Base-by-base conservation (phyloP, 2,888 invertebrate genomes). In the Azorinus chamasolen region DNA sequence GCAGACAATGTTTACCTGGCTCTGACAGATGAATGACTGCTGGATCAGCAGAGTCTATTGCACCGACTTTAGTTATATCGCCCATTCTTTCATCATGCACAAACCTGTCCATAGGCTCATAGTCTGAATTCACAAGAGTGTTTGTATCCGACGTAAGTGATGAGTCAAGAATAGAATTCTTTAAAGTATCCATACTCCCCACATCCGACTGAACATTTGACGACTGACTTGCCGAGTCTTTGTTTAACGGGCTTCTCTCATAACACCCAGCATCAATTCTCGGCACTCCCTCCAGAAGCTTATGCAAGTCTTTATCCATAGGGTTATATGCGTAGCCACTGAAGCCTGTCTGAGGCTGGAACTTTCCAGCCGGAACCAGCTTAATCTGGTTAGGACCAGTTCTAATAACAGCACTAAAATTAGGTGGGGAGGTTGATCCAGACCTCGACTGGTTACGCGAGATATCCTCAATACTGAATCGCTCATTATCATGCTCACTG, bases 341-440 rank as follows among this genome's bases (percentile, higher is more conserved):
- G 12, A 66, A 50, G 20, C 78, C 82, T 24, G 68, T 68, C 12
- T 87, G 81, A 14, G 57, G 63, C 24, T 83, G 73, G 55, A 83
- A 54, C 51, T 87, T 85, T 43, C 83, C 83, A 43, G 88, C 87
- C 8, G 89, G 87, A 41, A 90, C 88, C 77, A 90, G 85, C 75
- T 89, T 87, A 37, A 90, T 90, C 72, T 88, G 87, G 82, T 90
- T 88, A 55, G 90, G 90, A 53, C 90, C 90, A 14, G 89, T 89
- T 64, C 90, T 83, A 46, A 90, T 89, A 22, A 90, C 90, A 25
- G 89, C 89, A 75, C 90, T 90, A 66, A 87, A 89, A 39, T 83
- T 83, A 27, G 90, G 88, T 50, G 89, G 89, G 5, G 89, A 88
- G 1, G 84, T 62, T 8, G 87, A 86, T 24, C 81, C 80, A 18